These are phyloP conservation scores for Phalangium opilio DNA, from an alignment of 2,888 invertebrate genomes.

Conservation along the genomic window DNA sequence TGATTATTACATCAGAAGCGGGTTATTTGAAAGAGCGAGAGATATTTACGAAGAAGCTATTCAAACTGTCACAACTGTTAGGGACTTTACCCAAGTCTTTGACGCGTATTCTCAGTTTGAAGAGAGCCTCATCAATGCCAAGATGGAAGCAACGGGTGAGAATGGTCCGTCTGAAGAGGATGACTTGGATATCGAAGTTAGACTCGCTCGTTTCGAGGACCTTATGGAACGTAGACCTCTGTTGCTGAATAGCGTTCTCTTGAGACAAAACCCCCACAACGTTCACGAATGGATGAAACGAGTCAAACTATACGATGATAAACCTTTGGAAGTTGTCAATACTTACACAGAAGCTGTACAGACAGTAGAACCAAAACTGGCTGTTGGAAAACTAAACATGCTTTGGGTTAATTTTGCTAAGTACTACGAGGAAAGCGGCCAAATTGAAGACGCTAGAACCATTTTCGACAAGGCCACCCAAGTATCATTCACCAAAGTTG, in stretches of 20 bases:
- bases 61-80: slow-evolving; percentile 88
- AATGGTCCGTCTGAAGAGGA: slow-evolving; percentile 53
- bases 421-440: slow-evolving; percentile 88
- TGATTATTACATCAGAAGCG: slow-evolving; percentile 94
- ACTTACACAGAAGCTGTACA: slow-evolving; percentile 97
- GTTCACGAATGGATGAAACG: slow-evolving; percentile 98
- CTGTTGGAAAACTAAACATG: slow-evolving; percentile 72
- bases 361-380: slow-evolving; percentile 89
- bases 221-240: slow-evolving; percentile 87
- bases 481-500: slow-evolving; percentile 83
- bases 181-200: slow-evolving; percentile 28
- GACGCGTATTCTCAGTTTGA: slow-evolving; percentile 99
- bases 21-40: slow-evolving; percentile 83
- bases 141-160: slow-evolving; percentile 72
- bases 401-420: slow-evolving; percentile 97
- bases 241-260: slow-evolving; percentile 85
- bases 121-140: slow-evolving; percentile 77
- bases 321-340: slow-evolving; percentile 80
- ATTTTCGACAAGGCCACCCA: slow-evolving; percentile 83
- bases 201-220: slow-evolving; percentile 80
- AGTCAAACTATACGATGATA: slow-evolving; percentile 83
- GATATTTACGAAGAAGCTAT: slow-evolving; percentile 99
- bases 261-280: slow-evolving; percentile 98
- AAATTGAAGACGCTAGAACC: slow-evolving; percentile 75
- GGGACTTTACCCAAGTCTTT: slow-evolving; percentile 96